Evolutionary conservation across 2,797 vertebrate genomes (phyloP).

Genomic region (Helostoma temminkii): DNA sequence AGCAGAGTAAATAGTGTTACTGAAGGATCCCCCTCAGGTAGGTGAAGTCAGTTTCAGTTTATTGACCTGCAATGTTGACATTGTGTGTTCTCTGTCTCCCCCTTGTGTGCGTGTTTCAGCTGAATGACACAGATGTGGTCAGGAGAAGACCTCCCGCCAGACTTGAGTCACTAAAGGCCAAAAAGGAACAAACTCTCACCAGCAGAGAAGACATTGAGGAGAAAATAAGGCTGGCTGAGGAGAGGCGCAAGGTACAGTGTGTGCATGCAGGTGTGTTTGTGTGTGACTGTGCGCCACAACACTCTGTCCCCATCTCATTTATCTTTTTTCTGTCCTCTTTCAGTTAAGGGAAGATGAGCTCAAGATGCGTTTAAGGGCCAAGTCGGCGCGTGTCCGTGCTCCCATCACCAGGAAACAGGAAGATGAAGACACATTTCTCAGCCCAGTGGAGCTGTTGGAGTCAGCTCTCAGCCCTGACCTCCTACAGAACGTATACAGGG

Average conservation of each 20-base stretch:
- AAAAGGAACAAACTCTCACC: slow-evolving; percentile 69
- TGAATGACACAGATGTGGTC: slow-evolving; percentile 70
- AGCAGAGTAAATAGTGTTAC: no score
- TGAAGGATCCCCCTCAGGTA: no score
- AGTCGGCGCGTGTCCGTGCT: slow-evolving; percentile 68
- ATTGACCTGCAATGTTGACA: not conserved
- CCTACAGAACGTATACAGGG: not conserved
- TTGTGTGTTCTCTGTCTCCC: slow-evolving; percentile 25
- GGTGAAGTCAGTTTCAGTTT: no score
- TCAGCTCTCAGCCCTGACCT: slow-evolving; percentile 4
- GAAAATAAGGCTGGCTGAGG: slow-evolving; percentile 82
- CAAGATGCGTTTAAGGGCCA: slow-evolving; percentile 76
- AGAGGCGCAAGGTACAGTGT: slow-evolving; percentile 77
- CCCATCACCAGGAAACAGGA: not conserved
- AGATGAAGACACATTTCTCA: not conserved
- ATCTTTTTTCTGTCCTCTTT: slow-evolving; percentile 4
- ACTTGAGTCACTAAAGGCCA: slow-evolving; percentile 86
- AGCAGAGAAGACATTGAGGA: slow-evolving; percentile 82
- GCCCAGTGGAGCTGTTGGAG: slow-evolving; percentile 30
- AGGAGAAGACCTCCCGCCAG: slow-evolving; percentile 82
- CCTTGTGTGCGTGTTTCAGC: slow-evolving; percentile 61
- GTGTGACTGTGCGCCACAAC: not conserved
- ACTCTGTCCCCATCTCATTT: not conserved
- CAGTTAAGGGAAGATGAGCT: slow-evolving; percentile 84
- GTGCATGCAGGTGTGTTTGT: not conserved